A percentile compares a stretch with the other conserved stretches of the same genome.
Evolutionary conservation across 2,113 vertebrate species (phyloP).

Genomic region (Propithecus coquereli): DNA sequence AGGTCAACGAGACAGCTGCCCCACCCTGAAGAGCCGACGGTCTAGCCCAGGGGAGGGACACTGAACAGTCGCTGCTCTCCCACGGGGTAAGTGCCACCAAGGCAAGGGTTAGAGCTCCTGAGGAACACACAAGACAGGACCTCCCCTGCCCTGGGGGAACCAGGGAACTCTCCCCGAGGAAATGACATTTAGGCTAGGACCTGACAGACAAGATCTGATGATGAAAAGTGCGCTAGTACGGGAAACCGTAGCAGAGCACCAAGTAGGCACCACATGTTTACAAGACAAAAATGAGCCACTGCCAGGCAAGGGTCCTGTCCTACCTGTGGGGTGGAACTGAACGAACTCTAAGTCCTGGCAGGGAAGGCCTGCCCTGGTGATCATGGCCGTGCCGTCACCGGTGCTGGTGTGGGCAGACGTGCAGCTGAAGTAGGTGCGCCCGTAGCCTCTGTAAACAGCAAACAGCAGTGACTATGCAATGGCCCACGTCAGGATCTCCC

Average conservation of each 20-base stretch:
- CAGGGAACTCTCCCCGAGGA: not conserved
- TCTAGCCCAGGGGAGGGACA: accelerated
- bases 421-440: conserved; percentile 96
- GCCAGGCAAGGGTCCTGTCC: not conserved
- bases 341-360: conserved; percentile 98
- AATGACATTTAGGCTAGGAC: not conserved
- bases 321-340: conserved; percentile 99
- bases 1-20: not conserved
- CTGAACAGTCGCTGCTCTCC: accelerated
- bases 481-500: not conserved
- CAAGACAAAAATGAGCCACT: not conserved
- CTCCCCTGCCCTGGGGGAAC: too few species aligned
- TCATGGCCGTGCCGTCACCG: conserved; percentile 95
- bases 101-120: accelerated
- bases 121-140: accelerated
- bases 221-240: accelerated
- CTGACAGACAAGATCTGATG: not conserved
- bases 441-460: conserved; percentile 88
- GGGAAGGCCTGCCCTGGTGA: conserved; percentile 95
- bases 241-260: not conserved
- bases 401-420: conserved; percentile 98
- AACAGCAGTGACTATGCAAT: not conserved
- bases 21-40: not conserved
- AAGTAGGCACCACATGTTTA: accelerated
- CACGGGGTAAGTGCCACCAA: accelerated